Evolutionary conservation across 2,888 invertebrate species (phyloP).

Genomic region (Ametastegia equiseti): DNA sequence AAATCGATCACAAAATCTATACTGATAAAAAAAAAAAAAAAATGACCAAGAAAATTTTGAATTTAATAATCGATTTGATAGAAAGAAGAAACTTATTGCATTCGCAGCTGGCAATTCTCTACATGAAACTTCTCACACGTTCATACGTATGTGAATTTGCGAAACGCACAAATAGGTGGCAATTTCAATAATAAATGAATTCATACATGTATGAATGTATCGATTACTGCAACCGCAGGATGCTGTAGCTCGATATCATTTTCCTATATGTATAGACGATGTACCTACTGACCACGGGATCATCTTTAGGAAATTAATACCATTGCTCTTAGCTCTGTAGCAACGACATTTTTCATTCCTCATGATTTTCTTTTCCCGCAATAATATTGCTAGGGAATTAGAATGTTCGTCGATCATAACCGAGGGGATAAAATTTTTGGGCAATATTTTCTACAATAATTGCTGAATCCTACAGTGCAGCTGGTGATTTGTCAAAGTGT

Average conservation of each 20-base stretch:
- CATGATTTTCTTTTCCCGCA: too few species aligned
- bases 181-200: background rate
- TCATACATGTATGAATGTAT: conserved; percentile 9
- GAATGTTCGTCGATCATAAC: background rate
- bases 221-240: conserved; percentile 35
- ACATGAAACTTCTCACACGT: too few species aligned
- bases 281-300: conserved; percentile 16
- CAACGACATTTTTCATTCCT: background rate
- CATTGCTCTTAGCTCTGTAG: background rate
- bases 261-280: background rate
- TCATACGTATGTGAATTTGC: too few species aligned
- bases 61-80: too few species aligned
- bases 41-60: too few species aligned
- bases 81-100: too few species aligned
- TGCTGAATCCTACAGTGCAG: background rate
- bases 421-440: too few species aligned
- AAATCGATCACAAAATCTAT: background rate
- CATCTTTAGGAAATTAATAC: conserved; percentile 26
- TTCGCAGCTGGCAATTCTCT: too few species aligned
- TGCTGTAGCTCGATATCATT: conserved; percentile 31
- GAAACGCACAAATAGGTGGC: background rate
- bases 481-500: background rate
- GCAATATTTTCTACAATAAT: too few species aligned
- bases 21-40: too few species aligned
- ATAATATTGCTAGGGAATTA: background rate